Evolutionary conservation across 2,888 invertebrate genomes (phyloP).

Genomic region (Dynastes hyllus): DNA sequence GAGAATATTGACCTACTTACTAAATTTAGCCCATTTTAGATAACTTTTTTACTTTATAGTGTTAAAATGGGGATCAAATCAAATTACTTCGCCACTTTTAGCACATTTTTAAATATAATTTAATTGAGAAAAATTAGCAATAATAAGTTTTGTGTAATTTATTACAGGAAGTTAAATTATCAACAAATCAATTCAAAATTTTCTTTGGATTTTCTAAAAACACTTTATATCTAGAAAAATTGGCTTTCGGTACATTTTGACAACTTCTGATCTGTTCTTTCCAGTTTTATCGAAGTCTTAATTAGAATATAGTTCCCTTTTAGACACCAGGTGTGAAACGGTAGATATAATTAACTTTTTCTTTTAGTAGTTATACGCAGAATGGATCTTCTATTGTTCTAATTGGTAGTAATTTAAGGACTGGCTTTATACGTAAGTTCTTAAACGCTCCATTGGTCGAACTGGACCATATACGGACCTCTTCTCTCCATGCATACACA

Average conservation of each 20-base stretch:
- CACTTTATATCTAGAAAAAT: no score
- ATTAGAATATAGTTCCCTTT: slow-evolving; percentile 45
- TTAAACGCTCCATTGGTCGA: slow-evolving; percentile 13
- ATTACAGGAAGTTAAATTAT: no score
- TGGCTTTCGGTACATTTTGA: background rate
- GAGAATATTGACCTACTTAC: no score
- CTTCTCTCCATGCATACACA: slow-evolving; percentile 5
- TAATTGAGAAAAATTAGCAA: no score
- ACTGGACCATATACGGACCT: slow-evolving; percentile 8
- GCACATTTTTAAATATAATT: no score
- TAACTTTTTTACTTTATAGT: no score
- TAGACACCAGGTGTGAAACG: slow-evolving; percentile 43
- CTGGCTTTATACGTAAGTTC: slow-evolving; percentile 17
- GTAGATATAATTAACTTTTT: slow-evolving; percentile 42
- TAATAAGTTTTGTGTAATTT: no score
- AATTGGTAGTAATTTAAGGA: slow-evolving; percentile 44
- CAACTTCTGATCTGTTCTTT: background rate
- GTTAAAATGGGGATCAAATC: no score
- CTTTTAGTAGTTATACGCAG: background rate
- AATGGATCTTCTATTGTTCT: slow-evolving; percentile 38
- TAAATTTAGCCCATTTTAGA: no score
- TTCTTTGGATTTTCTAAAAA: no score
- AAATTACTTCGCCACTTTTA: no score
- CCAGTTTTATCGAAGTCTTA: slow-evolving; percentile 15
- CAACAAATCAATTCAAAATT: no score